Evolutionary conservation across 2,797 vertebrate species (phyloP).

Genomic region (Cyclura pinguis): DNA sequence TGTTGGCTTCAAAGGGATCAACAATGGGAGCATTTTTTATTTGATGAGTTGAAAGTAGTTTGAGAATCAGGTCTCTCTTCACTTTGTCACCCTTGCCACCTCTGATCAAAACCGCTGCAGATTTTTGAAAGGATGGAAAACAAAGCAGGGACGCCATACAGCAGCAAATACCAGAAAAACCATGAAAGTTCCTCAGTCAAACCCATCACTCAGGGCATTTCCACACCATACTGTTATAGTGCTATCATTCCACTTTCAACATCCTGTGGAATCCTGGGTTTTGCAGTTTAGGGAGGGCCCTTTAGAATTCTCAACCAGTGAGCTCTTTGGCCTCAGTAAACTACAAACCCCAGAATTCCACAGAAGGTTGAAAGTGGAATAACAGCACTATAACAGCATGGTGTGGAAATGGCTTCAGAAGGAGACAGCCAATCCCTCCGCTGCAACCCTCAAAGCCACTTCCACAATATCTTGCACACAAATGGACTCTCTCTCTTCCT

Average conservation of each 20-base stretch:
- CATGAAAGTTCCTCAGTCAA: neutral
- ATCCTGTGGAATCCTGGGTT: too few species aligned
- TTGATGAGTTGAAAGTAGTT: neutral
- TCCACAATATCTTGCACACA: neutral
- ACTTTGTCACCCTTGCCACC: neutral
- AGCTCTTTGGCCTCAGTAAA: too few species aligned
- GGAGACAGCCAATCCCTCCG: too few species aligned
- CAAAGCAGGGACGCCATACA: neutral
- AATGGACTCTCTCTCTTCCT: neutral
- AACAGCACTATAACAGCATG: too few species aligned
- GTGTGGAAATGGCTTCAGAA: too few species aligned
- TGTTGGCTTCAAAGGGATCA: neutral
- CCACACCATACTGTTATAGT: too few species aligned
- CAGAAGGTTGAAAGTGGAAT: too few species aligned
- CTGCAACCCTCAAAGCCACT: neutral
- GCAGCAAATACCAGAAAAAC: neutral
- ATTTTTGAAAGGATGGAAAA: too few species aligned
- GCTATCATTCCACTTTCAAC: too few species aligned
- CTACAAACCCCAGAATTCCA: too few species aligned
- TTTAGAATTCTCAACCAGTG: too few species aligned
- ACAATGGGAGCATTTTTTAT: neutral
- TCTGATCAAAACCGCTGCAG: neutral
- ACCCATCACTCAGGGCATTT: neutral
- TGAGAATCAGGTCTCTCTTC: neutral
- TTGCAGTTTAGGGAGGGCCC: too few species aligned